phyloP scores from a whole-genome alignment of 2,113 vertebrate genomes.

The Phalacrocorax brasilianus region DNA sequence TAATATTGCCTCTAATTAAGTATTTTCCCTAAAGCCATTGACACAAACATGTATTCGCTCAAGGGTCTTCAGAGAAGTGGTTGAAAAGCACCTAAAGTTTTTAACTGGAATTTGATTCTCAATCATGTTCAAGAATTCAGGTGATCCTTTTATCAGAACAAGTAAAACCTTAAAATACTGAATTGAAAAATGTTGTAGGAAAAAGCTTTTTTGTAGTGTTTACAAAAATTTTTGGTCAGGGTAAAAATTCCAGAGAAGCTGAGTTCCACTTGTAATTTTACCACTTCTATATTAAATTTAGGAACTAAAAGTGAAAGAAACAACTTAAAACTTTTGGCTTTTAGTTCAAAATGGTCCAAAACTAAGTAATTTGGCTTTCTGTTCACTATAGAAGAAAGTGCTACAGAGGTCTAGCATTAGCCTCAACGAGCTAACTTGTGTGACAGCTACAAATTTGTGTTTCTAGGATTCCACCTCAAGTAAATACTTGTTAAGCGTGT shows the following conservation, averaged over 20 bases:
- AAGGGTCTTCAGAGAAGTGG: constrained; percentile 13
- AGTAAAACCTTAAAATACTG: background rate
- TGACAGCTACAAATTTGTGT: background rate
- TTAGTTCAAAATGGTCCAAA: background rate
- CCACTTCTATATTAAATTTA: background rate
- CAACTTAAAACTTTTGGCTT: background rate
- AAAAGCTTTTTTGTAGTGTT: background rate
- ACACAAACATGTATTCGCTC: constrained; percentile 4
- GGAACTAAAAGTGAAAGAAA: background rate
- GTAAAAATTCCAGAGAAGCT: background rate
- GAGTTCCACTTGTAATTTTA: background rate
- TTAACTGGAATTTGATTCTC: background rate
- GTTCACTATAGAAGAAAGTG: background rate
- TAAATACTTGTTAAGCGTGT: background rate
- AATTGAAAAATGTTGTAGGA: background rate
- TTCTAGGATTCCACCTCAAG: background rate
- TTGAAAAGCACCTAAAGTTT: background rate
- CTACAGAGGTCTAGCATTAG: background rate
- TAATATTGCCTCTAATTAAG: background rate
- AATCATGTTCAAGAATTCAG: background rate
- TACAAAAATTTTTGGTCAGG: background rate
- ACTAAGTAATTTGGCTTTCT: background rate
- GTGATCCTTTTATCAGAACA: background rate
- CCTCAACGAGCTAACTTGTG: background rate
- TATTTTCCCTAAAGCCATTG: background rate